These are phyloP conservation scores for Zaprionus camerounensis DNA, from an alignment of 1,140 invertebrate species.

Conservation along the genomic window DNA sequence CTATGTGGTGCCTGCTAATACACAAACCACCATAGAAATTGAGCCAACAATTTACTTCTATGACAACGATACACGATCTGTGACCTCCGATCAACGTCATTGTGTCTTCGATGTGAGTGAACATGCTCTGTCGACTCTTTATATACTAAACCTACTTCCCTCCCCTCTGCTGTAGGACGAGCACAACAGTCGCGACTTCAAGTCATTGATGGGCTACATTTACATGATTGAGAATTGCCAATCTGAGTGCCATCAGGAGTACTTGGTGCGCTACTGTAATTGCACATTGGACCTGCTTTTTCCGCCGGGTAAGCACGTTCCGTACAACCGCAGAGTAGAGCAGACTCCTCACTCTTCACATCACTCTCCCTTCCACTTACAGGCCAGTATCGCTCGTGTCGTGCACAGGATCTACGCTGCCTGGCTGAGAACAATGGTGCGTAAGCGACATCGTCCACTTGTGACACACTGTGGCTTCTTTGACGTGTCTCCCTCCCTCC, in stretches of 20 bases:
- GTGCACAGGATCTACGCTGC: slow-evolving; percentile 69
- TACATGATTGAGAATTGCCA: slow-evolving; percentile 83
- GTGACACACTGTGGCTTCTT: slow-evolving; percentile 11
- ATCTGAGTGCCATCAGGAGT: slow-evolving; percentile 80
- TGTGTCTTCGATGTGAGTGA: slow-evolving; percentile 77
- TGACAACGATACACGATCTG: slow-evolving; percentile 69
- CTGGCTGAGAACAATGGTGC: slow-evolving; percentile 73
- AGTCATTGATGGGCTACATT: slow-evolving; percentile 67
- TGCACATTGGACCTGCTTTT: slow-evolving; percentile 81
- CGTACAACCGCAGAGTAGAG: slow-evolving; percentile 28
- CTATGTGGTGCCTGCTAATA: slow-evolving; percentile 61
- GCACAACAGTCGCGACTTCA: slow-evolving; percentile 58
- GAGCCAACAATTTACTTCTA: slow-evolving; percentile 78
- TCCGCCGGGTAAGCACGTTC: slow-evolving; percentile 77
- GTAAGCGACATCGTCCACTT: slow-evolving; percentile 1
- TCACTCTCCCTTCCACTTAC: slow-evolving; percentile 12
- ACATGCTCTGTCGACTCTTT: too few species aligned
- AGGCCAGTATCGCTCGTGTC: slow-evolving; percentile 72
- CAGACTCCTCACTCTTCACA: slow-evolving; percentile 8
- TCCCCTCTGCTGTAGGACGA: slow-evolving; percentile 62
- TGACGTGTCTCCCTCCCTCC: slow-evolving; percentile 32
- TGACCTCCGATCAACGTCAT: slow-evolving; percentile 64
- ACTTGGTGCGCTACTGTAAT: slow-evolving; percentile 77
- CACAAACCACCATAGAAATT: slow-evolving; percentile 65
- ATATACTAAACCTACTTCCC: neutral